These are phyloP conservation scores for Medauroidea extradentata DNA, from an alignment of 1,140 invertebrate genomes.

Conservation along the genomic window DNA sequence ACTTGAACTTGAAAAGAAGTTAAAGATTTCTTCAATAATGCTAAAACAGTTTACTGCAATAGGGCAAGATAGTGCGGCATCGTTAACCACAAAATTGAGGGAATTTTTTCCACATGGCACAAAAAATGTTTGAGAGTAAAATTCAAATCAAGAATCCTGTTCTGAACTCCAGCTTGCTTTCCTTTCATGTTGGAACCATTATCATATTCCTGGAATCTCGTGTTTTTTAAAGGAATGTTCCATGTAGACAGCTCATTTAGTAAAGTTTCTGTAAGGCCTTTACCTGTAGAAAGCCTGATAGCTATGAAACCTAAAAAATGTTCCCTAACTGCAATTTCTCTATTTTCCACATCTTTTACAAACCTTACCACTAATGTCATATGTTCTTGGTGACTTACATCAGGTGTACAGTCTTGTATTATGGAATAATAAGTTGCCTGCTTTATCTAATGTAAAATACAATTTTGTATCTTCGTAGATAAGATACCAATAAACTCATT, in stretches of 20 bases:
- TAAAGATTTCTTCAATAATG: conserved; percentile 14
- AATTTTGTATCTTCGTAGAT: conserved; percentile 4
- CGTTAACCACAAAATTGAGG: conserved; percentile 27
- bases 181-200: conserved; percentile 37
- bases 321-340: conserved; percentile 11
- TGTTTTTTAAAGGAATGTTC: conserved; percentile 22
- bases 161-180: conserved; percentile 22
- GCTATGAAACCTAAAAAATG: conserved; percentile 20
- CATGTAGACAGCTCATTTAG: conserved; percentile 15
- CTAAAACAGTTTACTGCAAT: conserved; percentile 15
- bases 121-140: conserved; percentile 17
- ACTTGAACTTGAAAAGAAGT: conserved; percentile 5
- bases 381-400: conserved; percentile 24
- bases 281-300: conserved; percentile 12
- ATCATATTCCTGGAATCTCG: conserved; percentile 35
- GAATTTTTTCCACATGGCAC: conserved; percentile 25
- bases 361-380: conserved; percentile 24
- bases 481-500: conserved; percentile 10
- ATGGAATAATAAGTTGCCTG: conserved; percentile 24
- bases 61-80: conserved; percentile 17
- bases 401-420: conserved; percentile 27
- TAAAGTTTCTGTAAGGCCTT: conserved; percentile 15
- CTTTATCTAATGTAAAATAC: conserved; percentile 10
- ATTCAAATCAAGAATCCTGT: conserved; percentile 22
- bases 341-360: conserved; percentile 6